These are phyloP conservation scores for Iguana delicatissima DNA, from an alignment of 2,797 vertebrate species.

Conservation along the genomic window DNA sequence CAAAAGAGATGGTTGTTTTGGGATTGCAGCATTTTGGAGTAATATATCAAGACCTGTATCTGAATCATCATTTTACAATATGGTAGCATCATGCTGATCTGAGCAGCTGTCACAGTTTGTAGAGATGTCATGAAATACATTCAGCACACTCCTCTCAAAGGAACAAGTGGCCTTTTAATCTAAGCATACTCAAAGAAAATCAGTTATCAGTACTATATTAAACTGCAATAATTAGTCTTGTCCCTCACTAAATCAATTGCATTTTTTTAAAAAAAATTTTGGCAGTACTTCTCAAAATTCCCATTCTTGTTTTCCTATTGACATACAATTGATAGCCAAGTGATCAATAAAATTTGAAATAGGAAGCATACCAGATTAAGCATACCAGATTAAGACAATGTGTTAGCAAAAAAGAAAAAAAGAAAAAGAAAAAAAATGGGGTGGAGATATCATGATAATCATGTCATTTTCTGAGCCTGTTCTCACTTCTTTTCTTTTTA, in stretches of 20 bases:
- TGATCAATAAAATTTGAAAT: neutral
- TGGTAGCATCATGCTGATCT: constrained; percentile 17
- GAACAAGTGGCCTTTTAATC: neutral
- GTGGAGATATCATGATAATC: too few relatives aligned
- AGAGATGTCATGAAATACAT: neutral
- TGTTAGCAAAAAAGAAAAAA: too few relatives aligned
- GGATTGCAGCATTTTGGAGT: constrained; percentile 31
- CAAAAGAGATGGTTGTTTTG: constrained; percentile 24
- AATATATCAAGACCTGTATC: constrained; percentile 20
- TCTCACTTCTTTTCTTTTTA: too few relatives aligned
- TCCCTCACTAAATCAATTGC: neutral
- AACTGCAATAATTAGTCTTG: neutral
- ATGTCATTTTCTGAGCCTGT: too few relatives aligned
- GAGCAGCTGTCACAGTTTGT: constrained; percentile 4
- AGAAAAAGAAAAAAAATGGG: too few relatives aligned
- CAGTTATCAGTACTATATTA: neutral
- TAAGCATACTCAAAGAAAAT: constrained; percentile 11
- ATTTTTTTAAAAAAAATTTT: too few relatives aligned
- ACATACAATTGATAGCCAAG: neutral
- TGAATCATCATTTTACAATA: neutral
- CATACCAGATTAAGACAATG: too few relatives aligned
- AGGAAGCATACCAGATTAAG: neutral
- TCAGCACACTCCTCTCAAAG: constrained; percentile 20
- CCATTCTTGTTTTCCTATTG: neutral
- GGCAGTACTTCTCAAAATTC: too few relatives aligned